These are phyloP conservation scores for Acleris emargana DNA, from an alignment of 2,888 invertebrate species.

Conservation along the genomic window DNA sequence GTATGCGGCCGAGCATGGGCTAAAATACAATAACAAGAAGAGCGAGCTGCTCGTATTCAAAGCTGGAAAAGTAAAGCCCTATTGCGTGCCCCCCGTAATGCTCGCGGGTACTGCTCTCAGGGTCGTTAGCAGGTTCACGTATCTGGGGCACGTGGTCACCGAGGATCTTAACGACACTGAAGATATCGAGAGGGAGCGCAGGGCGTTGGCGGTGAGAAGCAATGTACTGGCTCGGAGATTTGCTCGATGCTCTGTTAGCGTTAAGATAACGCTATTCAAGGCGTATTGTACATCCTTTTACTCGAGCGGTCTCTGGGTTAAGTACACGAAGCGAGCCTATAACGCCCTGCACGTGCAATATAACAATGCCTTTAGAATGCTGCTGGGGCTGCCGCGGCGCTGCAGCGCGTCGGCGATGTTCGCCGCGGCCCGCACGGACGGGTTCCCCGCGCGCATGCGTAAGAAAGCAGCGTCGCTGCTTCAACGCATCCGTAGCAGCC, in stretches of 20 bases:
- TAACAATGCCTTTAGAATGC: no score
- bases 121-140: slow-evolving; percentile 27
- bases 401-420: no score
- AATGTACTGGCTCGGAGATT: slow-evolving; percentile 39
- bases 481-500: no score
- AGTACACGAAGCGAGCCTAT: no score
- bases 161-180: slow-evolving; percentile 10
- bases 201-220: slow-evolving; percentile 36
- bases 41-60: slow-evolving; percentile 28
- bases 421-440: no score
- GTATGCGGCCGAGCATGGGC: slow-evolving; percentile 32
- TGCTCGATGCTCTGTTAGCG: slow-evolving; percentile 3
- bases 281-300: no score
- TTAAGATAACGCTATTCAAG: no score
- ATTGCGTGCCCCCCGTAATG: neutral
- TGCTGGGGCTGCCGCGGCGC: no score
- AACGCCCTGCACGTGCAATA: no score
- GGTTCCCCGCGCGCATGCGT: no score
- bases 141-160: slow-evolving; percentile 32
- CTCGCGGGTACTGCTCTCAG: neutral
- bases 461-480: no score
- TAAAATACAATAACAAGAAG: slow-evolving; percentile 34
- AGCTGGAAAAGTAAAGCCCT: neutral
- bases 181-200: slow-evolving; percentile 31
- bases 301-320: no score